Evolutionary conservation across 1,140 invertebrate genomes (phyloP).

Genomic region (Paralvinella palmiformis): DNA sequence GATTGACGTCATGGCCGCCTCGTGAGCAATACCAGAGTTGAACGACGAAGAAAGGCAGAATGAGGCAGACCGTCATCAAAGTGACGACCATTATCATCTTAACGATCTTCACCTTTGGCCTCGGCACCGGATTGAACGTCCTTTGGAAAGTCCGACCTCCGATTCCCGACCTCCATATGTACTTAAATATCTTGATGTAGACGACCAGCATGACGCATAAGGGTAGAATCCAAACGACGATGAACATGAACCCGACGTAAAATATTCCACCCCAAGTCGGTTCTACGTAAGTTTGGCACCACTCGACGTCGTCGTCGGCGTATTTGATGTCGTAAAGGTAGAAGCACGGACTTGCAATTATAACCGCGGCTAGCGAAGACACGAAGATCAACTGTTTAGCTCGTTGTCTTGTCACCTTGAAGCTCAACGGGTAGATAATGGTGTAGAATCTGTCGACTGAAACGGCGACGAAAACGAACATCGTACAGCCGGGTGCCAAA

Average conservation of each 20-base stretch:
- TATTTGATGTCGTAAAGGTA: conserved; percentile 25
- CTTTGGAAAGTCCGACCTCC: conserved; percentile 25
- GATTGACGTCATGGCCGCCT: neutral
- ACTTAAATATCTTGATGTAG: conserved; percentile 26
- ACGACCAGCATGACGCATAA: conserved; percentile 19
- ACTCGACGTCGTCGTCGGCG: neutral
- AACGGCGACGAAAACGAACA: conserved; percentile 30
- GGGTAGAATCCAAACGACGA: conserved; percentile 26
- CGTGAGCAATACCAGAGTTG: conserved; percentile 22
- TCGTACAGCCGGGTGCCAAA: conserved; percentile 20
- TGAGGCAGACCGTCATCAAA: conserved; percentile 17
- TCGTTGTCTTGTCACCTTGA: conserved; percentile 36
- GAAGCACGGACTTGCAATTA: conserved; percentile 23
- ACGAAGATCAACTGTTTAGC: conserved; percentile 32
- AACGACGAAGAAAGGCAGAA: conserved; percentile 26
- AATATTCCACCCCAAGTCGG: conserved; percentile 19
- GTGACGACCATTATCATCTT: conserved; percentile 33
- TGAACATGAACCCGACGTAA: conserved; percentile 23
- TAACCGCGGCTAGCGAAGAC: conserved; percentile 23
- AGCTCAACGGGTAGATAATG: conserved; percentile 40
- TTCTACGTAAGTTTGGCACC: conserved; percentile 28
- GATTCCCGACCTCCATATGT: conserved; percentile 28
- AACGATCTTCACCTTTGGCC: conserved; percentile 39
- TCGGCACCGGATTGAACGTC: conserved; percentile 32
- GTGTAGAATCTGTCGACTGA: conserved; percentile 39